Evolutionary conservation across 1,140 invertebrate genomes (phyloP), one percentile per base, ranked within the genome.

Genomic region (Bombus huntii): DNA sequence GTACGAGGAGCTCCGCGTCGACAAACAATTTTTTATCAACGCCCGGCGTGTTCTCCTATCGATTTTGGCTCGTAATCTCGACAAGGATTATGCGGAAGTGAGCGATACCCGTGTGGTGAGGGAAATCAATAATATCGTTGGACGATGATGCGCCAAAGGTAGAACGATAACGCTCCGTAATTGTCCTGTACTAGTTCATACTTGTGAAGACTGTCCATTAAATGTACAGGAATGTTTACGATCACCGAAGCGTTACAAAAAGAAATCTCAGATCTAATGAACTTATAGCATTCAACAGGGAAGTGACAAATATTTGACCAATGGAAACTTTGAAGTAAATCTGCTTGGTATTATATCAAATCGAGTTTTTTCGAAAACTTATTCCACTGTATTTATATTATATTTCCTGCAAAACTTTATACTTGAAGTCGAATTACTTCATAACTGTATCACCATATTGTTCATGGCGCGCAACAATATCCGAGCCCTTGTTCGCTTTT

Each of bases 11-110:
- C 3, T 57, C 3, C 6, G 22, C 37, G 37, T 44, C 66, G 83
- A 39, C 76, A 62, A 72, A 79, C 83, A 80, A 79, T 72, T 84
- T 72, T 84, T 84, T 79, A 39, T 65, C 57, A 25, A 25, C 77
- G 42, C 53, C 37, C 18, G 9, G 15, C 42, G 66, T 37, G 47
- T 59, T 59, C 75, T 15, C 39, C 22, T 80, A 85, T 85, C 83
- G 83, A 80, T 85, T 85, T 80, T 85, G 83, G 83, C 83, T 73
- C 53, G 83, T 85, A 85, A 85, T 85, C 83, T 70, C 76, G 76
- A 18, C 83, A 77, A 80, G 83, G 83, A 85, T 85, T 85, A 85
- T 85, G 77, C 77, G 75, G 77, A 80, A 80, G 68, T 34, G 68
- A 72, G 42, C 53, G 68, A 80, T 80, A 85, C 68, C 28, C 74